Evolutionary conservation across 2,888 invertebrate genomes (phyloP).

Genomic region (Watsonalla cultraria): DNA sequence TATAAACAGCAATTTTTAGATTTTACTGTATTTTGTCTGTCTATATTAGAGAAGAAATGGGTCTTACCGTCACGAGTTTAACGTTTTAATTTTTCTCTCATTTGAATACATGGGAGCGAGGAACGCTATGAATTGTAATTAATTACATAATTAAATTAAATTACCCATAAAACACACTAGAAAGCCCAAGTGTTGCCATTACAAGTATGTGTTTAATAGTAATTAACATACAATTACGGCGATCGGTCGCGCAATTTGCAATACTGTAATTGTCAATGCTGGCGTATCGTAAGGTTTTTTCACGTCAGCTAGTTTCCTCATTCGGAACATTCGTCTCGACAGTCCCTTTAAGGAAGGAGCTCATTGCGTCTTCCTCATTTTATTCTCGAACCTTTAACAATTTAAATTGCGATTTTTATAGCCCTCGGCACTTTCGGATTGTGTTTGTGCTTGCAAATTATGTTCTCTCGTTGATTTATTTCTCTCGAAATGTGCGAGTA

Average conservation of each 20-base stretch:
- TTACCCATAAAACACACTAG: background rate
- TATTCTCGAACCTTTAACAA: slow-evolving; percentile 22
- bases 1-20: background rate
- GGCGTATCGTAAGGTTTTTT: slow-evolving; percentile 26
- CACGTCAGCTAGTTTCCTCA: slow-evolving; percentile 35
- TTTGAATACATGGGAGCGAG: no score
- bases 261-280: slow-evolving; percentile 4
- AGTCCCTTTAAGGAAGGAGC: slow-evolving; percentile 40
- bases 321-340: slow-evolving; percentile 26
- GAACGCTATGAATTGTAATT: no score
- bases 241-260: background rate
- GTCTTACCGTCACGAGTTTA: no score
- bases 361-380: slow-evolving; percentile 33
- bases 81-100: no score
- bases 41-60: background rate
- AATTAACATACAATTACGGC: background rate
- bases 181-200: background rate
- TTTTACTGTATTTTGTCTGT: background rate
- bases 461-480: slow-evolving; percentile 28
- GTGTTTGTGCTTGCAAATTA: slow-evolving; percentile 19
- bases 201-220: background rate
- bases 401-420: slow-evolving; percentile 23
- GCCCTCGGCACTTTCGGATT: slow-evolving; percentile 10
- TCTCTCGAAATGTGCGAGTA: slow-evolving; percentile 21
- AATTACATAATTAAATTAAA: background rate